A percentile compares a stretch with the other conserved stretches of the same genome.
phyloP scores from a whole-genome alignment of 2,888 invertebrate genomes.

The Mamestra brassicae region DNA sequence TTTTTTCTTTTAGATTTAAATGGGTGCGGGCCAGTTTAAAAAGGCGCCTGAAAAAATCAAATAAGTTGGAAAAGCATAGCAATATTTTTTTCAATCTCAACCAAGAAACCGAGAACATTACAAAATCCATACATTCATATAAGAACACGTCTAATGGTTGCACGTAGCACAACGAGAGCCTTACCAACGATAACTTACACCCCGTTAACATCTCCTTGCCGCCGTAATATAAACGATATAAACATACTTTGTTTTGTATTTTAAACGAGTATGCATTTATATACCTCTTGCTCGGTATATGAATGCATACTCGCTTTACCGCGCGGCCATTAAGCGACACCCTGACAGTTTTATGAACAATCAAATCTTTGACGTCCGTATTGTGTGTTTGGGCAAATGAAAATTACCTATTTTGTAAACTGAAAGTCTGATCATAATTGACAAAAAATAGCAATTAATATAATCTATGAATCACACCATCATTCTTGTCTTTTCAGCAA shows the following conservation, averaged over 20 bases:
- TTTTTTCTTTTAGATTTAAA: too few relatives aligned
- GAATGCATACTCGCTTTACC: background rate
- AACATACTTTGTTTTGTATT: constrained; percentile 63
- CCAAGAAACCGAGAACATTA: constrained; percentile 18
- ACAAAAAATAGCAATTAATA: background rate
- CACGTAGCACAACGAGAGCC: constrained; percentile 45
- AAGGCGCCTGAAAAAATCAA: background rate
- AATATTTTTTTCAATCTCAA: constrained; percentile 4
- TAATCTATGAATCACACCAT: too few relatives aligned
- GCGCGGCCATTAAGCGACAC: constrained; percentile 22
- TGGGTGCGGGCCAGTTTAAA: background rate
- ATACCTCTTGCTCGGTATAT: background rate
- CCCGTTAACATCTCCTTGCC: constrained; percentile 60
- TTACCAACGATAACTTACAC: constrained; percentile 57
- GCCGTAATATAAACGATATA: constrained; percentile 54
- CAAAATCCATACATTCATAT: constrained; percentile 49
- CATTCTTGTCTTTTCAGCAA: too few relatives aligned
- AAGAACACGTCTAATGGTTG: constrained; percentile 49
- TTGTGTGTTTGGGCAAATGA: constrained; percentile 25
- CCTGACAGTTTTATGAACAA: constrained; percentile 54
- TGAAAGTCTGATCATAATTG: background rate
- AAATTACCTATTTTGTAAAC: background rate
- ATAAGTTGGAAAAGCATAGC: background rate
- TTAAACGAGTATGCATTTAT: constrained; percentile 53
- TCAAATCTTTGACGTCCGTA: constrained; percentile 53